Evolutionary conservation across 2,888 invertebrate genomes (phyloP).

Genomic region (Willowsia nigromaculata): DNA sequence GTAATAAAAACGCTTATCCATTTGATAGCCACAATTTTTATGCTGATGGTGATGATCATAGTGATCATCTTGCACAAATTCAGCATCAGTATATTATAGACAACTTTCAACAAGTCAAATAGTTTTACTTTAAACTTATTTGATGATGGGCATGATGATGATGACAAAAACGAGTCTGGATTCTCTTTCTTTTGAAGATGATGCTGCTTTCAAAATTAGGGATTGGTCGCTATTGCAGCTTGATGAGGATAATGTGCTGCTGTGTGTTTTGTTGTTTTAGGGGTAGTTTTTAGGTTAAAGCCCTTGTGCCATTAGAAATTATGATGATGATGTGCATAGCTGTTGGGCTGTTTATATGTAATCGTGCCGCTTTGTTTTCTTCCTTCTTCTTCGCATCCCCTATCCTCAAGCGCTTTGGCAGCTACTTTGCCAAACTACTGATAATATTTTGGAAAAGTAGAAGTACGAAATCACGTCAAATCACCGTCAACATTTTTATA

Average conservation of each 20-base stretch:
- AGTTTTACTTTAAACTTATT: background rate
- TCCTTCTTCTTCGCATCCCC: too few relatives aligned
- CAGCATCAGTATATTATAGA: background rate
- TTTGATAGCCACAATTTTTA: conserved; percentile 2
- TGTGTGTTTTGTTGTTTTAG: background rate
- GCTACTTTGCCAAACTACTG: background rate
- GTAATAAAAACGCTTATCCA: background rate
- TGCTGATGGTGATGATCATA: too few relatives aligned
- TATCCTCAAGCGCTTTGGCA: too few relatives aligned
- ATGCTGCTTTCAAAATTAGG: background rate
- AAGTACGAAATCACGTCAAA: background rate
- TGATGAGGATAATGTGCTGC: background rate
- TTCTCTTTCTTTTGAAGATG: background rate
- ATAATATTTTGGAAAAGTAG: background rate
- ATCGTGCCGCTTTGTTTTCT: too few relatives aligned
- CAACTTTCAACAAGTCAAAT: background rate
- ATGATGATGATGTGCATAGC: background rate
- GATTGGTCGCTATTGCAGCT: background rate
- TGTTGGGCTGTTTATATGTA: background rate
- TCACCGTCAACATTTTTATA: background rate
- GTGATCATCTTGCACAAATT: background rate
- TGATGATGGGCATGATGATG: background rate
- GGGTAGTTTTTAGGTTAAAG: conserved; percentile 49
- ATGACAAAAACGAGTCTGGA: conserved; percentile 31
- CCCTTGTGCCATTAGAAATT: conserved; percentile 1